Conservation (phyloP, 1,140 invertebrate genomes). For the Aphelinus atriplicis region DNA sequence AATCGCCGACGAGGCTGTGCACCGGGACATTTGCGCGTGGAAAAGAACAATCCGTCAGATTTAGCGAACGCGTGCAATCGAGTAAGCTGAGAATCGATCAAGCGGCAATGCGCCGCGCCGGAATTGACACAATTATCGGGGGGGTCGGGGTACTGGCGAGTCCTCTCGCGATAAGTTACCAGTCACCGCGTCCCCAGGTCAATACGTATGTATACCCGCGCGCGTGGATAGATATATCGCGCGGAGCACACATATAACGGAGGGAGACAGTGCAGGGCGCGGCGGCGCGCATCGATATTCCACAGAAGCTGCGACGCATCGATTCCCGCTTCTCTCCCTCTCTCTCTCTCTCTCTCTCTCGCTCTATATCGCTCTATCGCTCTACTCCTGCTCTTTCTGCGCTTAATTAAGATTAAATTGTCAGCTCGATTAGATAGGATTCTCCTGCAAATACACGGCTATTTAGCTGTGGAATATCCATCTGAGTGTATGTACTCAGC, state of each 20-base stretch:
- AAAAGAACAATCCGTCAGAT: too few relatives aligned
- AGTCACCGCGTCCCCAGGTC: background rate
- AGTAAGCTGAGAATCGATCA: too few relatives aligned
- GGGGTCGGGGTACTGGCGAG: background rate
- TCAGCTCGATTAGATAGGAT: constrained; percentile 30
- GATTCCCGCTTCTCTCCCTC: background rate
- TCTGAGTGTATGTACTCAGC: too few relatives aligned
- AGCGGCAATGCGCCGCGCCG: background rate
- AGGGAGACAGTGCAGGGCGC: background rate
- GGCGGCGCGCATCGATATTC: constrained; percentile 15
- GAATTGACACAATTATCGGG: constrained; percentile 18
- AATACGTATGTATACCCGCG: constrained; percentile 6
- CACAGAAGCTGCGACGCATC: background rate
- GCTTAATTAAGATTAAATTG: constrained; percentile 50
- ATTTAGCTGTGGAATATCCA: too few relatives aligned
- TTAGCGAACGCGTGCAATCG: too few relatives aligned
- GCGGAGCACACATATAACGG: background rate
- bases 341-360: background rate
- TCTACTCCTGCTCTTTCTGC: background rate
- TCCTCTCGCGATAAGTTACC: background rate
- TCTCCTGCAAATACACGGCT: too few relatives aligned
- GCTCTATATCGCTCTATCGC: too few relatives aligned
- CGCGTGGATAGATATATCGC: constrained; percentile 1
- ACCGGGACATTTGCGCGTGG: too few relatives aligned
- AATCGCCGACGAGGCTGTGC: too few relatives aligned